Evolutionary conservation across 1,140 invertebrate genomes (phyloP).

Genomic region (Zaprionus gabonicus): DNA sequence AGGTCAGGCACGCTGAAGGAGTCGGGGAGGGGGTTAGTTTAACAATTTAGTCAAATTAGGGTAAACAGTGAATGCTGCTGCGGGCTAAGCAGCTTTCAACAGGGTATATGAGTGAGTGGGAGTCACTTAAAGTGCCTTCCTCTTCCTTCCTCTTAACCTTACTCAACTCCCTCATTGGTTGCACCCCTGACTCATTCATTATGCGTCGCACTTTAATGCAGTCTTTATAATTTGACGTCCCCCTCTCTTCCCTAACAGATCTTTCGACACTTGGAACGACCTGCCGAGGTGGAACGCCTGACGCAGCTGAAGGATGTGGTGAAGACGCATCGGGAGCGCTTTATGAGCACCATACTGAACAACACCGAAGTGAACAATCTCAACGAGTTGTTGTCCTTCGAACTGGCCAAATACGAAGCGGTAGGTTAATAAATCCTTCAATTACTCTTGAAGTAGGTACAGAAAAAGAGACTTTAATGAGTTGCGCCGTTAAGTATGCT

Average conservation of each 20-base stretch:
- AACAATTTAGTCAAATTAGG: neutral
- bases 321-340: slow-evolving; percentile 84
- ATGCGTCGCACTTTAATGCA: slow-evolving; percentile 42
- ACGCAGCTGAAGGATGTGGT: slow-evolving; percentile 86
- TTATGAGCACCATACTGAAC: slow-evolving; percentile 86
- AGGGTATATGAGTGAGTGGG: neutral
- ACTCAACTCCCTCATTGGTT: too few relatives aligned
- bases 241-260: slow-evolving; percentile 85
- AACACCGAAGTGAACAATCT: slow-evolving; percentile 86
- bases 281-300: slow-evolving; percentile 88
- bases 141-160: neutral
- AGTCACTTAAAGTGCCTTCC: neutral
- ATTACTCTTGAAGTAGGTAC: neutral
- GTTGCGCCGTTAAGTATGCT: neutral
- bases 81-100: too few relatives aligned
- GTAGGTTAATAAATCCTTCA: slow-evolving; percentile 59
- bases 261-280: slow-evolving; percentile 90
- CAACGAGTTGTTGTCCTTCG: slow-evolving; percentile 86
- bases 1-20: slow-evolving; percentile 3
- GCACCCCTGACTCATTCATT: slow-evolving; percentile 4
- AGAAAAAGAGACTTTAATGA: too few relatives aligned
- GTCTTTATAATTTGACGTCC: slow-evolving; percentile 21
- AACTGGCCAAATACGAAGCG: slow-evolving; percentile 87
- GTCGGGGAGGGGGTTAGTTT: neutral
- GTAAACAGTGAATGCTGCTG: too few relatives aligned